Evolutionary conservation across 2,797 vertebrate species (phyloP).

Genomic region (Apodemus agrarius): DNA sequence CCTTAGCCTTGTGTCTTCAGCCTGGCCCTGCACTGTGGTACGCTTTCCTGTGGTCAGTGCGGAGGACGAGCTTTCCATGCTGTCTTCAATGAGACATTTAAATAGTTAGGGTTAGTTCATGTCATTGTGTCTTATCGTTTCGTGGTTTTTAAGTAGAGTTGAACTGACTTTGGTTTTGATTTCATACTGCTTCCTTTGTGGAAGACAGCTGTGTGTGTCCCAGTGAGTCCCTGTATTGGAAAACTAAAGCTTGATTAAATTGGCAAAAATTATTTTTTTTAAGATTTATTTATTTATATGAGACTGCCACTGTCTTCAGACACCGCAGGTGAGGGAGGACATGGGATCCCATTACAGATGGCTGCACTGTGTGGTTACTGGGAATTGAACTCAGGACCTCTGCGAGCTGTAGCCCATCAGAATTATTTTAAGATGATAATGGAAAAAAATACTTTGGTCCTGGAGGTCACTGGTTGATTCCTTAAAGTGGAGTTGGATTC

Average conservation of each 20-base stretch:
- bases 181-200: neutral
- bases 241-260: conserved; percentile 40
- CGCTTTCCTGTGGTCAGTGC: neutral
- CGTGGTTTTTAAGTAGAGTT: neutral
- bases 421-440: neutral
- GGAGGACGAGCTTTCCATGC: neutral
- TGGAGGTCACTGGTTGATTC: neutral
- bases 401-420: neutral
- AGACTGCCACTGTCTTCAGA: neutral
- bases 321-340: neutral
- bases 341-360: neutral
- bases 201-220: neutral
- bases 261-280: neutral
- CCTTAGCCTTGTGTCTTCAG: neutral
- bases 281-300: neutral
- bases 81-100: neutral
- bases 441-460: neutral
- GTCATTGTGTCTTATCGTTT: neutral
- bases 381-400: neutral
- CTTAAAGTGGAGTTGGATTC: conserved; percentile 29
- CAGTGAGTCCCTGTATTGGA: neutral
- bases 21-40: neutral
- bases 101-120: neutral
- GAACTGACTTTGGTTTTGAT: neutral
- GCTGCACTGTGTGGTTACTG: neutral